Evolutionary conservation across 2,113 vertebrate species (phyloP), one percentile per base, ranked within the genome.

Genomic region (Heptranchias perlo): DNA sequence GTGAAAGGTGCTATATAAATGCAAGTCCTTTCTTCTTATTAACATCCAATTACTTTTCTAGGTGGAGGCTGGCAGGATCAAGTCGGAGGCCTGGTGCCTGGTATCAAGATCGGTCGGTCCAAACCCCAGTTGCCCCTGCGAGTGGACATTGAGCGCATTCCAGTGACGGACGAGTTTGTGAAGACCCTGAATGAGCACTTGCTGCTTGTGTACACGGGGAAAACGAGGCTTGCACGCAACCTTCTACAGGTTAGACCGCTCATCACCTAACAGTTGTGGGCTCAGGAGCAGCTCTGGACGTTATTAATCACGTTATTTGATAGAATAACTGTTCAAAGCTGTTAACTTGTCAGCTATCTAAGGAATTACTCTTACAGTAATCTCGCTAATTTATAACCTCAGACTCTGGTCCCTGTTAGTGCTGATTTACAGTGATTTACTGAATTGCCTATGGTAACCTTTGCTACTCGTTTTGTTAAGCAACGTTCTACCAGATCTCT

Each of bases 21-120:
- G 16, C 13, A 76, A 35, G 3, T 61, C 61, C n/a, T 96, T 21
- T 52, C 76, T 54, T 31, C 64, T 73, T 44, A 21, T 11, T 69
- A 54, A 76, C 39, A 58, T 58, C 52, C 76, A n/a, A n/a, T 96
- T 0, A 94, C 87, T 8, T 14, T 91, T 54, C 14, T 96, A 99
- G 99, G 99, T 2, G 99, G 99, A 0, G 99, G 99, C 23, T 99
- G 99, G 99, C 99, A 99, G 97, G 99, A 99, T 96, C 99, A 99
- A 97, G 99, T 99, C 0, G 99, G 99, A 0, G 99, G 99, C 21
- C 97, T 99, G 0, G 97, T 99, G 95, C 98, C 99, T 0, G 99
- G 98, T 64, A 97, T 99, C 64, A 99, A 99, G 96, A 97, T 99
- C 0, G 99, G 98, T 0, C 98, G 98, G 1, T 99, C 98, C 0